A percentile compares a stretch with the other conserved stretches of the same genome.
phyloP scores from a whole-genome alignment of 2,888 invertebrate species.

The Phalera bucephala region DNA sequence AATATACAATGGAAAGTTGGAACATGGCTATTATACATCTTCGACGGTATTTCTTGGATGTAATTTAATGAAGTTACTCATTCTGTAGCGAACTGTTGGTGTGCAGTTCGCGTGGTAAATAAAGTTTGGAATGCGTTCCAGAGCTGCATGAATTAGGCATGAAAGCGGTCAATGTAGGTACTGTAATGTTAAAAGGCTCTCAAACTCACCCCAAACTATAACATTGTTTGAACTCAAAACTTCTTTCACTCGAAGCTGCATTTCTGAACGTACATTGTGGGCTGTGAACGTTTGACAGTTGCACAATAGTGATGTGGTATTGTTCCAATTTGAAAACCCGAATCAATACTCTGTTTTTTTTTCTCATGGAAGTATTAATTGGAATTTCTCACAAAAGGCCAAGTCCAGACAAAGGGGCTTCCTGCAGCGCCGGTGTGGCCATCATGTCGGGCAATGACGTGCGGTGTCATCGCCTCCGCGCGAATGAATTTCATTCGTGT shows the following conservation, averaged over 20 bases:
- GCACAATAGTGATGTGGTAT: conserved; percentile 39
- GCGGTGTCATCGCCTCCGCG: conserved; percentile 39
- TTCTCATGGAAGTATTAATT: conserved; percentile 52
- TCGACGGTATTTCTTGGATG: conserved; percentile 16
- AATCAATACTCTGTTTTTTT: conserved; percentile 42
- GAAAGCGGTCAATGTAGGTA: conserved; percentile 62
- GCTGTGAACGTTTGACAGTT: conserved; percentile 26
- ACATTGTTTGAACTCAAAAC: too few relatives aligned
- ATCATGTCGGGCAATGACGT: conserved; percentile 39
- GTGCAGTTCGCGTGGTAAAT: conserved; percentile 50
- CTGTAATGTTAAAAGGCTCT: conserved; percentile 48
- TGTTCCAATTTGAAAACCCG: conserved; percentile 41
- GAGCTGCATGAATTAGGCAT: conserved; percentile 76
- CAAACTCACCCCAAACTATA: too few relatives aligned
- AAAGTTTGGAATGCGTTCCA: conserved; percentile 74
- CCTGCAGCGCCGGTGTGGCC: conserved; percentile 30
- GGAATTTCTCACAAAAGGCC: conserved; percentile 61
- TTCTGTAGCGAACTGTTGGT: background rate
- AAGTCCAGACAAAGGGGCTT: conserved; percentile 45
- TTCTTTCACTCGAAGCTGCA: too few relatives aligned
- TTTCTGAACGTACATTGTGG: too few relatives aligned
- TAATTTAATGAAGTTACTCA: conserved; percentile 22
- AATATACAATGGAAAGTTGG: conserved; percentile 27
- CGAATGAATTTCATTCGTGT: conserved; percentile 33
- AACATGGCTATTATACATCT: conserved; percentile 24